Conservation (phyloP, 30 jellyfish, hydroid and myxozoan species). For the Cassiopea andromeda region DNA sequence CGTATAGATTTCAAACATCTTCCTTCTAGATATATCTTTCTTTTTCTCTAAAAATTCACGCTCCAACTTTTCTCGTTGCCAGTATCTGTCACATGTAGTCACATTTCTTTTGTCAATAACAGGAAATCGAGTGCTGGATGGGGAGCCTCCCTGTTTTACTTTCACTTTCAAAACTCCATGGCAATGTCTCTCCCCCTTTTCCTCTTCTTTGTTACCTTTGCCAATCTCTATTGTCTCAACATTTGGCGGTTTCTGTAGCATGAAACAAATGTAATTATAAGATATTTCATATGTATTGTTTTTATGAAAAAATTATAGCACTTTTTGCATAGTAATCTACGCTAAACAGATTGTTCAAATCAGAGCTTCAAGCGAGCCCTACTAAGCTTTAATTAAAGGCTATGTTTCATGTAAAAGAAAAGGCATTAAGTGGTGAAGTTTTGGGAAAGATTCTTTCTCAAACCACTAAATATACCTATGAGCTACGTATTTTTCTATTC, state of each 20-base stretch:
- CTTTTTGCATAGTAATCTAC: too few species aligned
- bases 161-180: constrained; percentile 50
- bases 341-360: too few species aligned
- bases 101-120: constrained; percentile 38
- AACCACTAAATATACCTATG: too few species aligned
- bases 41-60: constrained; percentile 3
- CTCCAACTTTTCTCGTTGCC: constrained; percentile 36
- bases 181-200: neutral
- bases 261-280: too few species aligned
- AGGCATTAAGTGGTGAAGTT: too few species aligned
- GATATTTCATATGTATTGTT: too few species aligned
- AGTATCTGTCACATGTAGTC: constrained; percentile 31
- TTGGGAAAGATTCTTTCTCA: too few species aligned
- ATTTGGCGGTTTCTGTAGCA: constrained; percentile 11
- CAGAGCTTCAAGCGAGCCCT: too few species aligned
- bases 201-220: constrained; percentile 16
- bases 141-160: constrained; percentile 68
- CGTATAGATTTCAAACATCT: constrained; percentile 22
- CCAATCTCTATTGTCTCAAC: constrained; percentile 25
- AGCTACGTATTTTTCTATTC: too few species aligned
- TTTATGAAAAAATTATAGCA: too few species aligned
- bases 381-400: too few species aligned
- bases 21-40: neutral
- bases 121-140: constrained; percentile 60
- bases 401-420: too few species aligned